These are phyloP conservation scores for Brachynemurus nebulosus DNA, from an alignment of 2,888 invertebrate species.

Conservation along the genomic window DNA sequence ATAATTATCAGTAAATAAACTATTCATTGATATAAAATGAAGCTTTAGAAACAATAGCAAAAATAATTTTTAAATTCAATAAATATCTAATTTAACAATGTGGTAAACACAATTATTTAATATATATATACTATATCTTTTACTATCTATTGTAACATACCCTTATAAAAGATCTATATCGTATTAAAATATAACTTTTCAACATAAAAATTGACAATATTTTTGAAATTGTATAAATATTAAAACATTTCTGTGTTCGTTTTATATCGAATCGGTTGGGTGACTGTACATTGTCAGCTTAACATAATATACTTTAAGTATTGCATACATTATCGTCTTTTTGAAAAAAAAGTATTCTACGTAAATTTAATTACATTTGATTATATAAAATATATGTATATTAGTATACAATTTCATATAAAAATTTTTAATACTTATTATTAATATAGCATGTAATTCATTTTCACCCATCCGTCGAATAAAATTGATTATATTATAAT, in stretches of 20 bases:
- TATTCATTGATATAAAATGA: no score
- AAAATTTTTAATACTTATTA: slow-evolving; percentile 2
- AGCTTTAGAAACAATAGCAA: no score
- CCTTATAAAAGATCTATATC: no score
- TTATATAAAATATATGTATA: slow-evolving; percentile 3
- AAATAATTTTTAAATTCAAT: no score
- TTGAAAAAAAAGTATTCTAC: slow-evolving; percentile 1
- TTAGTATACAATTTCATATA: slow-evolving; percentile 3
- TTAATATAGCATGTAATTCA: neutral
- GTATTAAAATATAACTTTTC: no score
- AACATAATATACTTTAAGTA: slow-evolving; percentile 1
- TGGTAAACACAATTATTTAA: no score
- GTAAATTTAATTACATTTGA: slow-evolving; percentile 1
- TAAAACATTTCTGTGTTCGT: neutral
- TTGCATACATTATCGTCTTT: neutral
- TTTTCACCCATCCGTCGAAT: slow-evolving; percentile 6
- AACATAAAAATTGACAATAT: neutral
- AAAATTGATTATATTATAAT: slow-evolving; percentile 1
- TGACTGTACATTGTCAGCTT: no score
- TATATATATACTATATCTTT: no score
- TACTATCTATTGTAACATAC: no score
- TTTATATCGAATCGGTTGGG: slow-evolving; percentile 4
- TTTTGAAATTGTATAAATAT: neutral
- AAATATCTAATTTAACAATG: no score
- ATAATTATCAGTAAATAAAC: no score